Conservation (phyloP, 2,797 vertebrate genomes). For the Platyrinchus mystaceus region DNA sequence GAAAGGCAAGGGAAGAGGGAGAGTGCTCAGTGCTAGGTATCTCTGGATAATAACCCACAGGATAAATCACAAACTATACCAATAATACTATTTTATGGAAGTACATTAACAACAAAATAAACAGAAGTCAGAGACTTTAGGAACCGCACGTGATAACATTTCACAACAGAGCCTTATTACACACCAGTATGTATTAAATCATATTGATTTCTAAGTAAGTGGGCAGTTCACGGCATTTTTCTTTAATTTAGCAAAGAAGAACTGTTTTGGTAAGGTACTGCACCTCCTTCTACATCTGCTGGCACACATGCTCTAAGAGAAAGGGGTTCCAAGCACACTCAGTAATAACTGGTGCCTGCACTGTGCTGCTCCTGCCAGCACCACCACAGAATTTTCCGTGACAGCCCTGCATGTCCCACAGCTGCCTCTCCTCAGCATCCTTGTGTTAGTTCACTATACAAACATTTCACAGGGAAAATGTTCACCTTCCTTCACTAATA, state of each 20-base stretch:
- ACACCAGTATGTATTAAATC: background rate
- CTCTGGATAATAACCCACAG: background rate
- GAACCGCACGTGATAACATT: rapidly evolving
- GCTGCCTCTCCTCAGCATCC: background rate
- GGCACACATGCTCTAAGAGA: background rate
- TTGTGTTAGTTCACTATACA: background rate
- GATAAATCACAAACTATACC: background rate
- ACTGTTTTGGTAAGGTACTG: background rate
- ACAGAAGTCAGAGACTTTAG: background rate
- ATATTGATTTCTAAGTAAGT: background rate
- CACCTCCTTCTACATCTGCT: background rate
- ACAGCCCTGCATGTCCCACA: background rate
- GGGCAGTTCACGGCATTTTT: background rate
- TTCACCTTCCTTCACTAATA: background rate
- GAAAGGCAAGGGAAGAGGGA: background rate
- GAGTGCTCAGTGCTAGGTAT: background rate
- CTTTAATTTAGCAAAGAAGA: background rate
- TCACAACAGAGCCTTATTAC: background rate
- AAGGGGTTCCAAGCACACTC: background rate
- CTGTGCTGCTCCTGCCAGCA: background rate
- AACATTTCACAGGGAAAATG: background rate
- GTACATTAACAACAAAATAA: background rate
- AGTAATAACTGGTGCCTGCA: background rate
- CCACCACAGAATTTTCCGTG: background rate
- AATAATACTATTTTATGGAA: background rate